phyloP scores from a whole-genome alignment of 2,888 invertebrate genomes.

The Idaea straminata region DNA sequence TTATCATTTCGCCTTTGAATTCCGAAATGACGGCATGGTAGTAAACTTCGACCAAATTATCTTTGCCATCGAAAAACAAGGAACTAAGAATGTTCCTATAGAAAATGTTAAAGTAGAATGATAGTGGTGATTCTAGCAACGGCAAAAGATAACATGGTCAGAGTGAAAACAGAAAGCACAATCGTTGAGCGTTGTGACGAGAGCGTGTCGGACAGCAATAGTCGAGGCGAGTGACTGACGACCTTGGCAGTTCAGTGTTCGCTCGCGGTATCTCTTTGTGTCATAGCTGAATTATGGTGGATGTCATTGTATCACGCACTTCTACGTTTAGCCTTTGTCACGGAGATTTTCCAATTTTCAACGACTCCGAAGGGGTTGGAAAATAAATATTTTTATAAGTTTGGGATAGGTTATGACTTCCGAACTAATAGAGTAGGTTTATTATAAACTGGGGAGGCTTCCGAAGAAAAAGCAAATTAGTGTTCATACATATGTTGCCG shows the following conservation, averaged over 20 bases:
- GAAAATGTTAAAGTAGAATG: neutral
- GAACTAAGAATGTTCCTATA: neutral
- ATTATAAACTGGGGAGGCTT: too few species aligned
- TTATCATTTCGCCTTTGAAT: neutral
- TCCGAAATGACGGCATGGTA: neutral
- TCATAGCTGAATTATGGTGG: neutral
- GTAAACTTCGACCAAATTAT: neutral
- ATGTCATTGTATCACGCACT: conserved; percentile 2
- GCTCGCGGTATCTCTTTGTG: neutral
- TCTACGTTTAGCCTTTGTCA: neutral
- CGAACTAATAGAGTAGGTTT: too few species aligned
- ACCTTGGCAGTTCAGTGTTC: conserved; percentile 27
- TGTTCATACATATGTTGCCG: too few species aligned
- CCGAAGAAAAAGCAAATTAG: too few species aligned
- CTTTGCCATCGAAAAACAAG: neutral
- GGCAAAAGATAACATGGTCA: neutral
- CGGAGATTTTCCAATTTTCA: neutral
- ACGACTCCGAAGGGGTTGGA: too few species aligned
- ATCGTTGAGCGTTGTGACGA: conserved; percentile 26
- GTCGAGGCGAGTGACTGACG: conserved; percentile 10
- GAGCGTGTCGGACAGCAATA: conserved; percentile 52
- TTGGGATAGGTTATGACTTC: neutral
- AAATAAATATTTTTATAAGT: neutral
- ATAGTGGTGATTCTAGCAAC: neutral
- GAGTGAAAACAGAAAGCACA: neutral